Base-by-base conservation (phyloP, 2,113 vertebrate genomes). In the Nothoprocta pentlandii region DNA sequence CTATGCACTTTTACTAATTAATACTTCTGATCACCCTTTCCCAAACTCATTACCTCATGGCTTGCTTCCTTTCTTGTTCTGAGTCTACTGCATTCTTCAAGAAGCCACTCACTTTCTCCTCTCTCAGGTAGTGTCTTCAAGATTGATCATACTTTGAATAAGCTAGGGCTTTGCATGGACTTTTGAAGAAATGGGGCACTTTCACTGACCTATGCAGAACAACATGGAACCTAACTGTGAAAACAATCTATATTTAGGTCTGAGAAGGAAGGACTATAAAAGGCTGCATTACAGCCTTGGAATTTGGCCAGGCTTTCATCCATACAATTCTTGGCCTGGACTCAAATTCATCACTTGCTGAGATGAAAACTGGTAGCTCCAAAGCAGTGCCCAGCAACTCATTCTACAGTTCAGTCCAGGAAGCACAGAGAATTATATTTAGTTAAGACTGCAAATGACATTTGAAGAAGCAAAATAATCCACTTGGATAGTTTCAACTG, bases 301-400 rank as follows among this genome's bases (percentile, higher is more conserved):
- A 85, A 80, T 85, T 90, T 75, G 32, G 56, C 80, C 51, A 39
- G 70, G 13, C 42, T 12, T 70, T 94, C 66, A 81, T 56, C 75
- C 47, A 63, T 20, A 51, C 14, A 56, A 42, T 73, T 70, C 93
- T 85, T 87, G 61, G 49, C 32, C n/a, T 16, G 53, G 21, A 63
- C 16, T 64, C 46, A 77, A 80, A 73, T 66, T 85, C 8, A n/a
- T 85, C 28, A 89, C n/a, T 69, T 85, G 16, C 12, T 82, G 62
- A 79, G 49, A 49, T 46, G 34, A 85, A 93, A 89, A 51, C 44
- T 63, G 34, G 62, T 73, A 89, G 34, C 54, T 83, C 21, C 30
- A 87, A 68, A 94, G 44, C 26, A 54, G 41, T 67, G 85, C 19
- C 17, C 41, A 82, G 47, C 30, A 89, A 66, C 46, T 82, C 70